Evolutionary conservation across 2,113 vertebrate genomes (phyloP), one percentile per base, ranked within the genome.

Genomic region (Haemorhous mexicanus): DNA sequence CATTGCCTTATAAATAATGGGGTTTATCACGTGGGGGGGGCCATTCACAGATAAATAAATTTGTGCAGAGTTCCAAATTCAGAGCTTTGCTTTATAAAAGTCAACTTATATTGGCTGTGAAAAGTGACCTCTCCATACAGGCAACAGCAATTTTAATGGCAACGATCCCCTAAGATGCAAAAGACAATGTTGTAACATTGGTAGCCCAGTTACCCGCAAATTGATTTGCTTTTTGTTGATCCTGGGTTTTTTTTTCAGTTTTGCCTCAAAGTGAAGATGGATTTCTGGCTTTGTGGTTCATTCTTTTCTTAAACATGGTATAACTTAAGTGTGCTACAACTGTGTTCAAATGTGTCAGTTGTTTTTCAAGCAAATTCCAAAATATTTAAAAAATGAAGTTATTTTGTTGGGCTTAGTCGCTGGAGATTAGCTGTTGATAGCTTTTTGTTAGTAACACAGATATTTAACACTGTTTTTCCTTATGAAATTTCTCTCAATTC

Each of bases 231-330:
- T 55, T 56, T 61, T 0, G 0, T 41, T 53, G 59, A 21, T 75
- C 4, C 6, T 7, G 7, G 13, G 0, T 0, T 6, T 16, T n/a
- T 44, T 61, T 62, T 77, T 47, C 8, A 41, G 8, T 33, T 52
- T 49, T 81, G 18, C 30, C 13, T 89, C 20, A 8, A 64, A 64
- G 12, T 11, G 16, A 27, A 73, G 35, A 24, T 19, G 43, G 17
- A 63, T 55, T 84, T 68, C 44, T 75, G 11, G 0, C 26, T 70
- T 37, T 49, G 33, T 35, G 6, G 17, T 70, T 47, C 12, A 4
- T 59, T 61, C 11, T 58, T 72, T 14, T 52, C 27, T 88, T 47
- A 55, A 87, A 33, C 6, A 1, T 9, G 4, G 10, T 50, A 16
- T 24, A 69, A n/a, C 13, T 12, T 16, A 19, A 52, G 19, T 28